Percentiles rank a stretch among this genome's conserved stretches.
Evolutionary conservation across 1,140 invertebrate species (phyloP).

Genomic region (Drosophila erecta): DNA sequence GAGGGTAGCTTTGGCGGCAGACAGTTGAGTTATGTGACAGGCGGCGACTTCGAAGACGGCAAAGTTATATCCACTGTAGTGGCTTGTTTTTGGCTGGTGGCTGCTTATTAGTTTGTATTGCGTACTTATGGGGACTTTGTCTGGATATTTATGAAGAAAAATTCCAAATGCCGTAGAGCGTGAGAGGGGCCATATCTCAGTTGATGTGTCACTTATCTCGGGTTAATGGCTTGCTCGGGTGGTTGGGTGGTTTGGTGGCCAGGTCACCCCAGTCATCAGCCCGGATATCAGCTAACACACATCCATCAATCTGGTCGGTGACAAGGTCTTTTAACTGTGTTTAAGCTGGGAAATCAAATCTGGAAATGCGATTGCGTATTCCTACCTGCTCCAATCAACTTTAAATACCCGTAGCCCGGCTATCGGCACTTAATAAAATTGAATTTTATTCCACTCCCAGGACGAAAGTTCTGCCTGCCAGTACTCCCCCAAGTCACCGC

Average conservation of each 20-base stretch:
- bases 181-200: constrained; percentile 39
- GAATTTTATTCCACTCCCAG: constrained; percentile 75
- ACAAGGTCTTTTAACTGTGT: constrained; percentile 57
- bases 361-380: constrained; percentile 44
- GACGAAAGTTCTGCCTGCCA: constrained; percentile 5
- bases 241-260: neutral
- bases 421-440: constrained; percentile 84
- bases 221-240: constrained; percentile 50
- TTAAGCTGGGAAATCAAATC: constrained; percentile 63
- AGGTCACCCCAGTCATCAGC: neutral
- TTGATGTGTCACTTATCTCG: constrained; percentile 69
- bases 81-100: constrained; percentile 61
- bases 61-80: constrained; percentile 52
- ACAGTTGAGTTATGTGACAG: constrained; percentile 81
- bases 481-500: constrained; percentile 23
- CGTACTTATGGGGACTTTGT: constrained; percentile 59
- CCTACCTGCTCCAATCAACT: constrained; percentile 48
- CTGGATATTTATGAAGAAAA: constrained; percentile 75
- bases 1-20: constrained; percentile 76
- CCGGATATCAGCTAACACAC: constrained; percentile 27
- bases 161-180: constrained; percentile 26
- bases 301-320: constrained; percentile 70
- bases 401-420: constrained; percentile 57
- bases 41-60: constrained; percentile 36
- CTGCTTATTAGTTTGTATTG: constrained; percentile 78